A percentile compares a stretch with the other conserved stretches of the same genome.
phyloP scores from a whole-genome alignment of 2,797 vertebrate genomes.

The Cyclura pinguis region DNA sequence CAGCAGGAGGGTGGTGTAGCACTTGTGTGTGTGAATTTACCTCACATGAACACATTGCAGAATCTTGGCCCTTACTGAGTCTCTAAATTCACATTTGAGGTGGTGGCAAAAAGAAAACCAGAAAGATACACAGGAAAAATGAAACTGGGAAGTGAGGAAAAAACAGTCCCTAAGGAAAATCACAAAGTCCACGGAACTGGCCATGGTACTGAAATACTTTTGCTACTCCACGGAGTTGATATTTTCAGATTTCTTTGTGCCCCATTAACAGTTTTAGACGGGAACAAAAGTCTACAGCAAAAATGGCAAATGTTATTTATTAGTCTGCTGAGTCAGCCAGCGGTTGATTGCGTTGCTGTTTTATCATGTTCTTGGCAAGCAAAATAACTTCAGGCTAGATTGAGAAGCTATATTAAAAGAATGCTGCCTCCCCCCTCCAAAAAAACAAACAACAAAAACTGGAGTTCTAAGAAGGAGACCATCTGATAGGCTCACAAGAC shows the following conservation, averaged over 20 bases:
- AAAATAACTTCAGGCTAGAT: conserved; percentile 46
- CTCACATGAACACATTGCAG: not conserved
- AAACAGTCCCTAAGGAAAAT: not conserved
- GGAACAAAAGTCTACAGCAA: conserved; percentile 26
- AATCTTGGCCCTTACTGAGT: not conserved
- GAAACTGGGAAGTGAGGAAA: no score
- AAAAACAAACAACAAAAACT: no score
- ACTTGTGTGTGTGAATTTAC: conserved; percentile 10
- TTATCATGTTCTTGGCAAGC: conserved; percentile 35
- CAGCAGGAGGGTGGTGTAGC: no score
- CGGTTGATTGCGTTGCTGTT: conserved; percentile 7
- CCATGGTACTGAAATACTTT: not conserved
- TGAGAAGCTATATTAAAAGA: conserved; percentile 47
- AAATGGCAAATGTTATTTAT: conserved; percentile 52
- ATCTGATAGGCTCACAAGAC: conserved; percentile 52
- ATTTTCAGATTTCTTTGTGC: not conserved
- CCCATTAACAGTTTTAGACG: conserved; percentile 21
- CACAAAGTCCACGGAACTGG: not conserved
- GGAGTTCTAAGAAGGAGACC: conserved; percentile 45
- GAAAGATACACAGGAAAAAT: not conserved
- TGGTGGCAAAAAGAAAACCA: not conserved
- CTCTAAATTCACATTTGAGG: not conserved
- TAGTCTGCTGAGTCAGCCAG: conserved; percentile 46
- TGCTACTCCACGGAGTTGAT: fast-evolving
- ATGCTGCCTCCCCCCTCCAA: conserved; percentile 17